Percentiles rank a stretch among this genome's conserved stretches.
Conservation (phyloP, 2,888 invertebrate genomes). For the Yponomeuta malinellus region DNA sequence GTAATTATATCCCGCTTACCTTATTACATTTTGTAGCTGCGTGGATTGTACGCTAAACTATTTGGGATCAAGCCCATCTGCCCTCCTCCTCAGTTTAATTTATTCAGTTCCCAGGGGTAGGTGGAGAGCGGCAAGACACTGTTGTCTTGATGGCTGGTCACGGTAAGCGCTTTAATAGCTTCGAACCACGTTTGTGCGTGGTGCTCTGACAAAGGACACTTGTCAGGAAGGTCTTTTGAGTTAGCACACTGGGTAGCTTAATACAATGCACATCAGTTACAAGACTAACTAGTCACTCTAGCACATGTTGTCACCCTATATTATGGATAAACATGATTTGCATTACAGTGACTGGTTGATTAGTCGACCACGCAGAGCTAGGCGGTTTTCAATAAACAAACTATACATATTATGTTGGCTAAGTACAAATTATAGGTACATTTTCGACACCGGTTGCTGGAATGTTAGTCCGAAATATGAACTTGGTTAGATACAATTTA, state of each 20-base stretch:
- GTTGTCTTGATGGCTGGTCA: constrained; percentile 8
- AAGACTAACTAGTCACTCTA: background rate
- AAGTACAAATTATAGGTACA: too few relatives aligned
- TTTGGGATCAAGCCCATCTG: background rate
- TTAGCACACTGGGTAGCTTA: background rate
- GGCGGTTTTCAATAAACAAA: too few relatives aligned
- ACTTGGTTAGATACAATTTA: too few relatives aligned
- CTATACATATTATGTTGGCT: too few relatives aligned
- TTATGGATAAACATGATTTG: constrained; percentile 13
- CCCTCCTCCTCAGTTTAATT: background rate
- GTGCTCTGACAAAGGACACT: background rate
- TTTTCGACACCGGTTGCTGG: too few relatives aligned
- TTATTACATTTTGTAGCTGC: background rate
- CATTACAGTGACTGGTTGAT: constrained; percentile 12
- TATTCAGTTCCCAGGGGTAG: constrained; percentile 5
- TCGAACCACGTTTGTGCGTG: background rate
- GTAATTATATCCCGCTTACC: background rate
- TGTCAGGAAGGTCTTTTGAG: background rate
- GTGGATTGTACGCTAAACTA: background rate
- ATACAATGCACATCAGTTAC: background rate
- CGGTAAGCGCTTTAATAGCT: background rate
- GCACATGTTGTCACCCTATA: background rate
- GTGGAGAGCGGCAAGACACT: background rate
- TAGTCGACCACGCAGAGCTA: background rate
- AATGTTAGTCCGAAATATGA: too few relatives aligned